Evolutionary conservation across 2,888 invertebrate species (phyloP), one percentile per base, ranked within the genome.

Genomic region (Norana najaformis): DNA sequence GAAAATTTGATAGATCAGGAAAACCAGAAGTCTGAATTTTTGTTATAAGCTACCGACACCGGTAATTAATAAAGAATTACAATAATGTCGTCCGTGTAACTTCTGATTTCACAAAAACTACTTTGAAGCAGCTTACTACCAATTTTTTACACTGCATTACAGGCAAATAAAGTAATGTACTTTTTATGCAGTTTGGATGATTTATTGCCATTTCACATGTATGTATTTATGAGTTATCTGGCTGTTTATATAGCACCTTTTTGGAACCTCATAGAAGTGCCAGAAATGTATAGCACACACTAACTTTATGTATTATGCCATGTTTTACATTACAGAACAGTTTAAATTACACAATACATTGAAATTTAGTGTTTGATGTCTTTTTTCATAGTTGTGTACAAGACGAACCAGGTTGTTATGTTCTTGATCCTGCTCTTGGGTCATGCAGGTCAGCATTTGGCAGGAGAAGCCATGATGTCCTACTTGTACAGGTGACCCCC

Each of bases 391-490:
- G 85, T 85, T 85, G 85, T 85, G 14, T 85, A 85, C 37, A 37
- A 85, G 37, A 37, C 37, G 85, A 85, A 85, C 36, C 85, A 3
- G 85, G 34, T 37, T 37, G 23, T 36, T 85, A 36, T 85, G 37
- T 23, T 85, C 37, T 23, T 37, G 20, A 23, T 85, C 85, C 85
- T 85, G 35, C 36, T 85, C 85, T 35, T 85, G 6, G 85, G 36
- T 85, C 85, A 85, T 23, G 37, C 37, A 11, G 85, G 35, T 37
- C 85, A 85, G 85, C 37, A 85, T 37, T 23, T 85, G 35, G 85
- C 85, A 35, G 85, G 85, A 85, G 37, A 85, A 36, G 36, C 85
- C 85, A 85, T 85, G 85, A 85, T 85, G 85, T 36, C 35, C 1
- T 85, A n/a, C 23, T 35, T 85, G 20, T 85, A 85, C 16, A n/a